Evolutionary conservation across 2,888 invertebrate genomes (phyloP), one percentile per base, ranked within the genome.

Genomic region (Tachina grossa): DNA sequence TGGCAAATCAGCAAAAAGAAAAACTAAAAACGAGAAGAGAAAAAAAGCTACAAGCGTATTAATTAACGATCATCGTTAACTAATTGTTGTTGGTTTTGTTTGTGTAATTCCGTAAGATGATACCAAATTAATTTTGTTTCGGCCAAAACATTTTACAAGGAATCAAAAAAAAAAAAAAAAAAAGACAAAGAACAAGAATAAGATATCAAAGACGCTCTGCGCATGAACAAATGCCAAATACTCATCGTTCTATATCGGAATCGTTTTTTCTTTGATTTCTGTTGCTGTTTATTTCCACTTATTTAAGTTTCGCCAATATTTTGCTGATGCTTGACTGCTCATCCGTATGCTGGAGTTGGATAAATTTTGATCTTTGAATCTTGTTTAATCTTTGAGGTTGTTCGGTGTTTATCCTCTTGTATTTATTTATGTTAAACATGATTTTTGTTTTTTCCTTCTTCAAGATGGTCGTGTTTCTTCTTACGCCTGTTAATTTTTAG

Each of bases 41-140:
- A 90, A 49, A 47, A n/a, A 47, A 57, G 59, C 43, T 45, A 57
- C 88, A 88, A 91, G 77, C 90, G 91, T 91, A 92, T 91, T 91
- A 92, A 92, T 91, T 92, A 91, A 92, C 91, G 91, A 90, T 91
- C 71, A 85, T 85, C 91, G 91, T 91, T 92, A 91, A 91, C 92
- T 91, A 91, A 92, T 92, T 92, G 91, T 90, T 92, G 90, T 90
- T 90, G 91, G 89, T 91, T 72, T 85, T 85, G 78, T 78, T 85
- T 82, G 91, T 92, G 91, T 91, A 92, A 90, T 92, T 91, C 91
- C 89, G 91, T 91, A 91, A 91, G 92, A 91, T 89, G 92, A 91
- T 91, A 90, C 90, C 89, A 91, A 91, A 91, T 91, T 90, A 90
- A 91, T 91, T 91, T 88, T 90, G 61, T 75, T 75, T 75, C 75